Conservation (phyloP, 2,797 vertebrate species). For the Sebastes hubbsi region DNA sequence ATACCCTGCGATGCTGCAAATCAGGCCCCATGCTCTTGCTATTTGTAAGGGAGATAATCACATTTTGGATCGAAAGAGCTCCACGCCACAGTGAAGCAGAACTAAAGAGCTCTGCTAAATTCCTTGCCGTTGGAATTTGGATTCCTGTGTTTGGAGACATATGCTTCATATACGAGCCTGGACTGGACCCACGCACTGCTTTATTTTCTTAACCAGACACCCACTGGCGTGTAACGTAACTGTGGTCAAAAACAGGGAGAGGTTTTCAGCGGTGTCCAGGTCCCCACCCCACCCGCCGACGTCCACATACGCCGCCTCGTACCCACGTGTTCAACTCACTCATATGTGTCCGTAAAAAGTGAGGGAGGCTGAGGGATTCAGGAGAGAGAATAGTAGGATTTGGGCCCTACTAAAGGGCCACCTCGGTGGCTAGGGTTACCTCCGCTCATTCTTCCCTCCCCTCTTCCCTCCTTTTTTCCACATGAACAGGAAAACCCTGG, state of each 20-base stretch:
- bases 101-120: slow-evolving; percentile 44
- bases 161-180: slow-evolving; percentile 63
- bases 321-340: slow-evolving; percentile 31
- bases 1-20: slow-evolving; percentile 27
- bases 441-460: slow-evolving; percentile 67
- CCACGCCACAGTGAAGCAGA: slow-evolving; percentile 39
- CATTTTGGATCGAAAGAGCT: slow-evolving; percentile 42
- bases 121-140: slow-evolving; percentile 56
- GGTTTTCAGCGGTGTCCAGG: slow-evolving; percentile 26
- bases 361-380: slow-evolving; percentile 34
- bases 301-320: neutral
- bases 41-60: slow-evolving; percentile 57
- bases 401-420: slow-evolving; percentile 70
- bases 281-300: slow-evolving; percentile 39
- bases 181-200: slow-evolving; percentile 46
- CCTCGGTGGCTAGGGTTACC: slow-evolving; percentile 77
- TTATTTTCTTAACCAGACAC: slow-evolving; percentile 69
- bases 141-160: slow-evolving; percentile 60
- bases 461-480: slow-evolving; percentile 56
- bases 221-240: slow-evolving; percentile 56
- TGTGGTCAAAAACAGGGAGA: slow-evolving; percentile 56
- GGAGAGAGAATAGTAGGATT: slow-evolving; percentile 58
- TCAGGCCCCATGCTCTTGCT: neutral
- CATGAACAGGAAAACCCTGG: slow-evolving; percentile 70
- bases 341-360: slow-evolving; percentile 18